Percentiles rank a stretch among this genome's conserved stretches.
phyloP scores from a whole-genome alignment of 2,888 invertebrate genomes.

The Eudemis profundana region DNA sequence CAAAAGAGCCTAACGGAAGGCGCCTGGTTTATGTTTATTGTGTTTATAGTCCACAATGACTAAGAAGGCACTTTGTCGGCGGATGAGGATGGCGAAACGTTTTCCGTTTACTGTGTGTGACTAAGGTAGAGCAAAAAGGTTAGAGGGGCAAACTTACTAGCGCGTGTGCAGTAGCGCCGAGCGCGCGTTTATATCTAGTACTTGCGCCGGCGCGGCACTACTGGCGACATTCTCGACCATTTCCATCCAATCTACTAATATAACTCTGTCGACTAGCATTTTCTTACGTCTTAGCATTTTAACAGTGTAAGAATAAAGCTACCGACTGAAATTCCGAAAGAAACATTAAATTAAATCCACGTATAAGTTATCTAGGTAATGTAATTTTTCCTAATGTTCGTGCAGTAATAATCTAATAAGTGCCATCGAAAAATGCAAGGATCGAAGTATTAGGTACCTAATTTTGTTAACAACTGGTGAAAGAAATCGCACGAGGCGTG shows the following conservation, averaged over 20 bases:
- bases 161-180: not conserved
- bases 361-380: too few relatives aligned
- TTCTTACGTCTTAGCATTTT: too few relatives aligned
- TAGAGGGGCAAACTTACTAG: constrained; percentile 46
- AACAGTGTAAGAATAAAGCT: too few relatives aligned
- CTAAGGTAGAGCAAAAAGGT: constrained; percentile 49
- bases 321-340: too few relatives aligned
- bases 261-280: not conserved
- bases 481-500: constrained; percentile 60
- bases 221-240: too few relatives aligned
- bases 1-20: constrained; percentile 75
- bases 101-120: constrained; percentile 55
- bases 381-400: too few relatives aligned
- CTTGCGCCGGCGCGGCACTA: not conserved
- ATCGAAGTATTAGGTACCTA: not conserved
- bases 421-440: not conserved
- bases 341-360: too few relatives aligned
- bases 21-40: constrained; percentile 78
- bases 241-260: too few relatives aligned
- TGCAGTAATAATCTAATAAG: too few relatives aligned
- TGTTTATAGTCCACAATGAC: constrained; percentile 70
- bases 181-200: not conserved
- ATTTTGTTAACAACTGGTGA: constrained; percentile 44
- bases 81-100: constrained; percentile 47
- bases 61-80: constrained; percentile 67